Evolutionary conservation across 2,113 vertebrate genomes (phyloP), one percentile per base, ranked within the genome.

Genomic region (Puma concolor): DNA sequence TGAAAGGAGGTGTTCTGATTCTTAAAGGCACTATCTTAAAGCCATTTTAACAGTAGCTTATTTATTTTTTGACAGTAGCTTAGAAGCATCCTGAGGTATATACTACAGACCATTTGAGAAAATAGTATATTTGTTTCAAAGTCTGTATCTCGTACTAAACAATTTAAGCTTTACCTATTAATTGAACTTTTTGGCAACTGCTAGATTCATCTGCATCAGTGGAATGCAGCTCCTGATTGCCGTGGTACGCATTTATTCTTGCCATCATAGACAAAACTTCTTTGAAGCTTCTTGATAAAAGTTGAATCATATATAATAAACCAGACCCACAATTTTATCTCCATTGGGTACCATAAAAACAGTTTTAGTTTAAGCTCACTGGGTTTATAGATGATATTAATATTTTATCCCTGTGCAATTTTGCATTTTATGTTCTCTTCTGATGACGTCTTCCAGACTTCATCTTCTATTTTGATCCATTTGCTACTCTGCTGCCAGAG

Each of bases 81-180:
- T 97, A 52, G n/a, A 66, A 80, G n/a, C 11, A 12, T n/a, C 4
- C 44, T 54, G 54, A 89, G 21, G 50, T 63, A 72, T 63, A 72
- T 38, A 41, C 44, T 82, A 13, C 54, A 21, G 64, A 38, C 36
- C 50, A 89, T 63, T 95, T 0, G 2, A 77, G 79, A 19, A 97
- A 86, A 71, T 83, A 72, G 23, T n/a, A n/a, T 69, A 11, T 57
- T 93, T 97, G 60, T 92, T 48, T 67, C 92, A 96, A 80, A 92
- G 27, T 88, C 29, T 77, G 3, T 81, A 66, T 23, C 36, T 57
- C 72, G 1, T 86, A 29, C 33, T 77, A 54, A 82, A 50, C 48
- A 25, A 36, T n/a, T 48, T 38, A 7, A 69, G 2, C 44, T 44
- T 85, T 95, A 29, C 44, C 19, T 97, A 14, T 52, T 86, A 89